Conservation (phyloP, 1,140 invertebrate species). For the Aphaenogaster ashmeadi region DNA sequence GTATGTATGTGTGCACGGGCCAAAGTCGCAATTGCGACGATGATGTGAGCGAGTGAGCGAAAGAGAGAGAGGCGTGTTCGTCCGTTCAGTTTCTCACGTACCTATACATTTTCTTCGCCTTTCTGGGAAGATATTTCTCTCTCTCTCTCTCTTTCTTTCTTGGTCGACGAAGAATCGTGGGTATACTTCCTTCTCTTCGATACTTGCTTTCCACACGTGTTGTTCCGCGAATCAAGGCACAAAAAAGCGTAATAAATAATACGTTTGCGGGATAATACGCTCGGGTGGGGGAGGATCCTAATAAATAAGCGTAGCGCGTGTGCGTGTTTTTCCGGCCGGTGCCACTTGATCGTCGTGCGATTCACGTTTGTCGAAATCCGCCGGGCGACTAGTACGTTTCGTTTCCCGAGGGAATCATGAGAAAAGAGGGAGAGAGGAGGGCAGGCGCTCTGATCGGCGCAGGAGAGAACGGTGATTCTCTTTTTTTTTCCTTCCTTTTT, state of each 20-base stretch:
- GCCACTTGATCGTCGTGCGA: conserved; percentile 47
- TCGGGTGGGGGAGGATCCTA: conserved; percentile 11
- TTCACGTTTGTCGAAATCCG: conserved; percentile 11
- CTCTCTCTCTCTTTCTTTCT: conserved; percentile 7
- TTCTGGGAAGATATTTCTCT: neutral
- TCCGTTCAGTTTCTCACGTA: conserved; percentile 28
- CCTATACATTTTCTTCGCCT: conserved; percentile 35
- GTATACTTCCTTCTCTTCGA: neutral
- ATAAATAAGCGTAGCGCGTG: conserved; percentile 71
- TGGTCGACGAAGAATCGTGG: neutral
- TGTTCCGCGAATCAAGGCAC: conserved; percentile 33
- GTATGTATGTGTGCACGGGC: neutral
- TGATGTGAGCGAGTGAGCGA: neutral
- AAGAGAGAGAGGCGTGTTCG: conserved; percentile 15
- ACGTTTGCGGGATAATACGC: neutral
- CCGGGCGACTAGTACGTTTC: conserved; percentile 21
- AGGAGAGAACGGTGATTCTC: neutral
- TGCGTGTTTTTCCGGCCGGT: neutral
- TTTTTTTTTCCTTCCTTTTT: neutral
- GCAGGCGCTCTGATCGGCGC: neutral
- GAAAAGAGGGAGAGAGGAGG: neutral
- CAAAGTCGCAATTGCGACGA: conserved; percentile 37
- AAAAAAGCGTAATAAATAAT: conserved; percentile 52
- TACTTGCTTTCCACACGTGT: conserved; percentile 25
- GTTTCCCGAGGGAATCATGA: conserved; percentile 26